Evolutionary conservation across 2,797 vertebrate species (phyloP).

Genomic region (Leptatherina wallacei): DNA sequence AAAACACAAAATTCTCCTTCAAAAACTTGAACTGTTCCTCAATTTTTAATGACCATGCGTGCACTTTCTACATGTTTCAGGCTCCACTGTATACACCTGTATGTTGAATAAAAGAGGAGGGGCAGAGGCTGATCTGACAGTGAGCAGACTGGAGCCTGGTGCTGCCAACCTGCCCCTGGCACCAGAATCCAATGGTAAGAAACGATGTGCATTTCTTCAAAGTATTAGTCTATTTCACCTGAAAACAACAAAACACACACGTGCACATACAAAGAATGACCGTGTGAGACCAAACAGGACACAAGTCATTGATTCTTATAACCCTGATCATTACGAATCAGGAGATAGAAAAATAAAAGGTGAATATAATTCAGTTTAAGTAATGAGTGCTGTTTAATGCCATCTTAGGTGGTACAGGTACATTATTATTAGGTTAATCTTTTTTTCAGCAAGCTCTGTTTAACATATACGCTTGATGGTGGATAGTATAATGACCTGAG

Average conservation of each 20-base stretch:
- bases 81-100: constrained; percentile 94
- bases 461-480: not conserved
- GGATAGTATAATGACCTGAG: not conserved
- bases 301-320: not conserved
- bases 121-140: constrained; percentile 92
- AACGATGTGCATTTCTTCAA: not conserved
- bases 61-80: constrained; percentile 67
- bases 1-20: too few relatives aligned
- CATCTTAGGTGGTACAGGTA: not conserved
- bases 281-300: not conserved
- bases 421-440: not conserved
- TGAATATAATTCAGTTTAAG: constrained; percentile 2
- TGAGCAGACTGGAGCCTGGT: constrained; percentile 87
- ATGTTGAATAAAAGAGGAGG: constrained; percentile 92
- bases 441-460: not conserved
- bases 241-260: not conserved
- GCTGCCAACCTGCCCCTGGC: constrained; percentile 78
- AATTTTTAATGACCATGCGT: constrained; percentile 16
- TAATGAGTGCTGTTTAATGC: not conserved
- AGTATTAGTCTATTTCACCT: not conserved
- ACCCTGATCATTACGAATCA: not conserved
- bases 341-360: not conserved
- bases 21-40: too few relatives aligned
- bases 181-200: constrained; percentile 81
- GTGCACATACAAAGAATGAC: not conserved